Base-by-base conservation (phyloP, 2,797 vertebrate genomes). In the Anguilla marmorata region DNA sequence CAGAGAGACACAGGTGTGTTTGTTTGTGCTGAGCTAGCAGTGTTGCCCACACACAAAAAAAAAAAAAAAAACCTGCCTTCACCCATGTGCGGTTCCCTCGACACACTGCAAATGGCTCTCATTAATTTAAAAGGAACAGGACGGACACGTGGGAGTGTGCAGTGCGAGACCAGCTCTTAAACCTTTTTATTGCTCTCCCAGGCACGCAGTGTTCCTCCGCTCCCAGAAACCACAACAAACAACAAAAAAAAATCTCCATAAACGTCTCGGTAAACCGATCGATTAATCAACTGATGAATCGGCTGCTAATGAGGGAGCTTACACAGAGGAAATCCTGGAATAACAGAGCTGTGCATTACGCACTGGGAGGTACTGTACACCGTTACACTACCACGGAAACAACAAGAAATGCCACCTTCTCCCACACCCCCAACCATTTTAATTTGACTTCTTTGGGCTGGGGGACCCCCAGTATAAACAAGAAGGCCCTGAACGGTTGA, bases 51-150 rank as follows among this genome's bases (percentile, higher is more conserved):
- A 91, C 89, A 88, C 90, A 92, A 58, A 66, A 66, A 50, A 52
- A 24, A 14, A 16, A 54, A 8, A n/a, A 89, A 89, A 93, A 86
- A 88, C 89, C 90, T 89, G 91, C 90, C 87, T 92, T 87, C 89
- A 60, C 86, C 84, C 0, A 1, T 69, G 48, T 88, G 89, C 86
- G 88, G 91, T 90, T 60, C 48, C 91, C 66, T 33, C 90, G 87
- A 90, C 87, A 87, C 58, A 88, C 84, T 92, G 89, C 91, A 92
- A 93, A 94, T 94, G 87, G 90, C 86, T 88, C 60, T 92, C 89
- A 93, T 92, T 93, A 91, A 93, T 93, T 91, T 91, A 88, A 90
- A 76, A 56, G 3, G 6, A 45, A 14, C 50, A n/a, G 56, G 45
- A 45, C 30, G 45, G 63, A 84, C 74, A 82, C 54, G 37, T 41